Conservation (phyloP, 1,140 invertebrate genomes). For the Pseudomyrmex sp. region DNA sequence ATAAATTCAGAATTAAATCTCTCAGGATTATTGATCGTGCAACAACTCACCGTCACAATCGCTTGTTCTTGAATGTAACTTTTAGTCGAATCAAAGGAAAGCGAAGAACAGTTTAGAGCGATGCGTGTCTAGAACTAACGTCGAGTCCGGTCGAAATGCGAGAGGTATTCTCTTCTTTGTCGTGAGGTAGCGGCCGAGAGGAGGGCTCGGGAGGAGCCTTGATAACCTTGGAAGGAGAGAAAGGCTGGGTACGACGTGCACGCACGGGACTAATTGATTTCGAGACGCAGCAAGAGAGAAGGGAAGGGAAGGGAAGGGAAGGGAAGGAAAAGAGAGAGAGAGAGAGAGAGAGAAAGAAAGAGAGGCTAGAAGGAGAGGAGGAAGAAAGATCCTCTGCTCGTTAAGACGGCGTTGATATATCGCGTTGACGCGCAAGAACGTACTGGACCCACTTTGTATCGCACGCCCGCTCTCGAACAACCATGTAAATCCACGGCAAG, state of each 20-base stretch:
- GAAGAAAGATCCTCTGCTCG: slow-evolving; percentile 16
- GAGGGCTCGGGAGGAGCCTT: slow-evolving; percentile 38
- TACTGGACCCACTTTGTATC: slow-evolving; percentile 38
- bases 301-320: background rate
- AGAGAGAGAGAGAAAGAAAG: background rate
- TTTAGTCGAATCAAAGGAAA: background rate
- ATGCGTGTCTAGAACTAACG: background rate
- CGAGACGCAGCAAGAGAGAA: slow-evolving; percentile 8
- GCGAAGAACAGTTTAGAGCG: slow-evolving; percentile 5
- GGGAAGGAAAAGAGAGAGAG: background rate
- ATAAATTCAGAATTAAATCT: background rate
- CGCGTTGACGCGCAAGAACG: slow-evolving; percentile 46
- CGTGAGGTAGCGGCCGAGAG: slow-evolving; percentile 37
- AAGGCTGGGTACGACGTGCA: slow-evolving; percentile 44
- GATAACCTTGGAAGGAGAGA: slow-evolving; percentile 61
- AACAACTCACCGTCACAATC: slow-evolving; percentile 1
- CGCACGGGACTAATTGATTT: slow-evolving; percentile 52
- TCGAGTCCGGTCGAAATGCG: slow-evolving; percentile 4
- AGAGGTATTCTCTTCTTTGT: slow-evolving; percentile 47
- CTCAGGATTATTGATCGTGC: background rate
- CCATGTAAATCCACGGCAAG: slow-evolving; percentile 50
- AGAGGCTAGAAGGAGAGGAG: background rate
- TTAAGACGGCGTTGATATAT: slow-evolving; percentile 50
- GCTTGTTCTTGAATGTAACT: background rate
- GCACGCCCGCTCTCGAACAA: slow-evolving; percentile 36